phyloP scores from a whole-genome alignment of 2,113 vertebrate species.

The Corvus moneduloides region DNA sequence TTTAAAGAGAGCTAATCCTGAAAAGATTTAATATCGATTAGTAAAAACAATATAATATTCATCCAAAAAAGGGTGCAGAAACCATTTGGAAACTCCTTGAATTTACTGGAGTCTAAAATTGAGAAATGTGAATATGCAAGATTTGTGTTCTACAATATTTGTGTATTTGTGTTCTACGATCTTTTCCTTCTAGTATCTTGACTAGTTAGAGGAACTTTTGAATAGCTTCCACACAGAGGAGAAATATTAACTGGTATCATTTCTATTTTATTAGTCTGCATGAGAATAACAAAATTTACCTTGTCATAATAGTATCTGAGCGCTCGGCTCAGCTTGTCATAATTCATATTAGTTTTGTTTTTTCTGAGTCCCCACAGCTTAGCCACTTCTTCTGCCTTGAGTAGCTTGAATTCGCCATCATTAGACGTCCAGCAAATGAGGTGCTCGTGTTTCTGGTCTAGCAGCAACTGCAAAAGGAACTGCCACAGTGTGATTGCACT shows the following conservation, averaged over 20 bases:
- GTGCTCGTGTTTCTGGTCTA: constrained; percentile 95
- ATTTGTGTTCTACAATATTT: background rate
- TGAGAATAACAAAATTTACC: constrained; percentile 72
- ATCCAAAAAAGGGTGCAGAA: background rate
- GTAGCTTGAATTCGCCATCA: constrained; percentile 96
- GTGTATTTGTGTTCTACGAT: background rate
- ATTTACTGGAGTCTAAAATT: background rate
- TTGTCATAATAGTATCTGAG: constrained; percentile 98
- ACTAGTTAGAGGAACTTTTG: background rate
- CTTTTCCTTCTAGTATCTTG: background rate
- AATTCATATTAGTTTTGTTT: constrained; percentile 99
- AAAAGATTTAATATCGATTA: background rate
- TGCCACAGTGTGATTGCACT: constrained; percentile 98
- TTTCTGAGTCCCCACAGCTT: constrained; percentile 96
- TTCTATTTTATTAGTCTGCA: constrained; percentile 25
- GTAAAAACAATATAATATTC: background rate
- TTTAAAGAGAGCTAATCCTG: background rate
- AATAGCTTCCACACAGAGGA: background rate
- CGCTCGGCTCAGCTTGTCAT: constrained; percentile 94
- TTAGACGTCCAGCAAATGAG: constrained; percentile 96
- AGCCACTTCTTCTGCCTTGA: constrained; percentile 96
- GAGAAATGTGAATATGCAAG: background rate
- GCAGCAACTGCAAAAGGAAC: constrained; percentile 96
- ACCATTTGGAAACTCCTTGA: background rate
- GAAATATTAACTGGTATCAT: background rate